Base-by-base conservation (phyloP, 2,888 invertebrate species). In the Drosophila hawaiiensis region DNA sequence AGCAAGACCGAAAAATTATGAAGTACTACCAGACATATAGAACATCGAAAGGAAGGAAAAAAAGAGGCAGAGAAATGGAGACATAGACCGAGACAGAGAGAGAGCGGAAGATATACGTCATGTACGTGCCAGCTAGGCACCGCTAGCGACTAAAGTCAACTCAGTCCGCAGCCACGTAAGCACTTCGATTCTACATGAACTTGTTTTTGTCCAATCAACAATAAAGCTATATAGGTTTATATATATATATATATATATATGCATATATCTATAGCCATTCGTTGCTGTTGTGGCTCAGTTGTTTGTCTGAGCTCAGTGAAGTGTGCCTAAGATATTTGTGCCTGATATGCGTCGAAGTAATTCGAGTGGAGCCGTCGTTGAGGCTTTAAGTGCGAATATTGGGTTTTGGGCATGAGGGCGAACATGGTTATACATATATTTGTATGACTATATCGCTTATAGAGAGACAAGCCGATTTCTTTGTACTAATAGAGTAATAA, bases 171-270 rank as follows among this genome's bases (percentile, higher is more conserved):
- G 71, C 80, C 83, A 84, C 83, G 83, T 80, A 84, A 61, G 65
- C 86, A 82, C 74, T 71, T 67, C 60, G 69, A 68, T 56, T 68
- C 74, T 41, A 66, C 55, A 68, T 58, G 55, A 80, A 78, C 74
- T 83, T 81, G 89, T 86, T 85, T 84, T 86, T 86, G 84, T 83
- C 89, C 89, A 85, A 85, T 85, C 89, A 86, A 86, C 84, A 85
- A 86, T 79, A 84, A 79, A 81, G 87, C 75, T 68, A 69, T 79
- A 79, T 49, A 49, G 60, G 62, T 60, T 55, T 29, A 76, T 81
- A 71, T 69, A 68, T 68, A 67, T 50, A 39, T 54, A 64, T 29
- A 76, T 81, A 71, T 69, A 68, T 74, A 50, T 52, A 50, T 64
- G 31, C 59, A 58, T 53, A 52, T 65, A 67, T 61, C 41, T 69